Base-by-base conservation (phyloP, 2,888 invertebrate genomes). In the Piscicola geometra region DNA sequence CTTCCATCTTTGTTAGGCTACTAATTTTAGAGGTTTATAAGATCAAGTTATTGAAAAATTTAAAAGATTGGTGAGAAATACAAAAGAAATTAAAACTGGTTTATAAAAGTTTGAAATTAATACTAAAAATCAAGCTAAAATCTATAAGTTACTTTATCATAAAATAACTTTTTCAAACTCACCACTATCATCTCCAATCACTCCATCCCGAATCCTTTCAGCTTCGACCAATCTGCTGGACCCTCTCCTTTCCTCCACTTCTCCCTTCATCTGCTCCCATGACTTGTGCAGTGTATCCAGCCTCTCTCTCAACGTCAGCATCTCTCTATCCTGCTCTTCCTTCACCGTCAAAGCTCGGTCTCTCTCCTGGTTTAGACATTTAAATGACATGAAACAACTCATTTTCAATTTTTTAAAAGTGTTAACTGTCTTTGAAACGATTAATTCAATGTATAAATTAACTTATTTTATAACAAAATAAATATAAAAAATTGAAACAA, bases 311-410 rank as follows among this genome's bases (percentile, higher is more conserved):
- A 81, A 75, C 28, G 72, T 36, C 15, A 76, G 79, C 18, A 83
- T 69, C 75, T 85, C 85, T 50, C 81, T 78, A 73, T 83, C 82
- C 25, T 83, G 75, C 25, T 83, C 83, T 32, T 78, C 78, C 64
- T 81, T 80, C 1, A 80, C 80, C 1, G 80, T 78, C 28, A 83
- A n/a, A 1, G 78, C 77, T n/a, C 41, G 60, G 35, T 79, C 79
- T 56, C 77, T 70, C 32, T 80, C 80, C 80, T 80, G 50, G 15
- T 3, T 33, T 28, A 76, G 41, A 56, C 5, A 25, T 56, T 56
- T 9, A 25, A 25, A 56, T n/a, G 15, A 1, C 0, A 1, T 15
- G n/a, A 32, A 72, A 5, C 78, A 85, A 84, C 79, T 82, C 75
- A 81, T 82, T 81, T 35, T n/a, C n/a, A n/a, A n/a, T n/a, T n/a